Base-by-base conservation (phyloP, 2,888 invertebrate species). In the Cistogaster globosa region DNA sequence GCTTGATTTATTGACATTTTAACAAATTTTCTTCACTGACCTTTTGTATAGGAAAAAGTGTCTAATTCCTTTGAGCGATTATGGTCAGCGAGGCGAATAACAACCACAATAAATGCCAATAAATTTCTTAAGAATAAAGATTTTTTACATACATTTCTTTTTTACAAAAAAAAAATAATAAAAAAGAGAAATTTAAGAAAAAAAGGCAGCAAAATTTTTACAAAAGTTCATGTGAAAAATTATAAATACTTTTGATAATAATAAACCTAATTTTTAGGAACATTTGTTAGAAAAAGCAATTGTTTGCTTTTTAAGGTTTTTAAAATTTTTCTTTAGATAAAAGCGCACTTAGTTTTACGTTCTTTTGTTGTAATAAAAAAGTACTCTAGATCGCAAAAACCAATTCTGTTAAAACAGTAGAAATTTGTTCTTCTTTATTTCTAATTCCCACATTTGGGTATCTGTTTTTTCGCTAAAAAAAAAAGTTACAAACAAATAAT, bases 1-100 rank as follows among this genome's bases (percentile, higher is more conserved):
- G 26, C 57, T 76, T 76, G 82, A 82, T 82, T 82, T 82, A 82
- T 82, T 69, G 71, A 58, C 65, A 77, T 71, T 83, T 77, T 71
- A 77, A 71, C 51, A 77, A 72, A 53, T 83, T 77, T 83, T 67
- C 65, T 75, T 9, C 60, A 55, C 63, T 85, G 81, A 85, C 81
- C 81, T 81, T 69, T 84, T 57, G 51, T 57, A 16, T 53, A 58
- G 32, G 18, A 53, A 60, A 26, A 69, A 58, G 63, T 77, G 76
- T 77, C 62, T 76, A 84, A 77, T 72, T 62, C 62, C 76, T 67
- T 72, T 62, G 48, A 72, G 74, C 80, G 72, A 71, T 83, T 78
- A 63, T 63, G 60, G 78, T 42, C 72, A 76, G 12, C 57, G 22
- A 76, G 38, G 48, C 62, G 55, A 69, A 57, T 14, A 62, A 22